phyloP scores from a whole-genome alignment of 2,797 vertebrate species.

The Catharus ustulatus region DNA sequence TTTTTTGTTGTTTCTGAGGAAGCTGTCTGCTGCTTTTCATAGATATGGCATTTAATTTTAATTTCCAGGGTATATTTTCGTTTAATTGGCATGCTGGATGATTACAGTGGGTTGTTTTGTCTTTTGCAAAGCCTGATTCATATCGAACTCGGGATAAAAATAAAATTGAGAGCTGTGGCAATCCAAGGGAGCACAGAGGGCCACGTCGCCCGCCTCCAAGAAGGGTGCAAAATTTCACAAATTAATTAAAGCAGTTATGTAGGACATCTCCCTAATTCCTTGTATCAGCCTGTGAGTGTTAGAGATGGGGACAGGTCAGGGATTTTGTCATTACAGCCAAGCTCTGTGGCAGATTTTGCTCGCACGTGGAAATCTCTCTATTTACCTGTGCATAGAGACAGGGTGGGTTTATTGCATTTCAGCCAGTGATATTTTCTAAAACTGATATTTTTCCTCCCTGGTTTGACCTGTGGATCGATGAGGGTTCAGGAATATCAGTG shows the following conservation, averaged over 20 bases:
- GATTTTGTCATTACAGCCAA: neutral
- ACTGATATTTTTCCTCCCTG: neutral
- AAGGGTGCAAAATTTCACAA: neutral
- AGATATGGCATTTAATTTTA: constrained; percentile 71
- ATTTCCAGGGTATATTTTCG: constrained; percentile 70
- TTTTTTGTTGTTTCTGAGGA: constrained; percentile 43
- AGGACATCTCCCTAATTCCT: constrained; percentile 12
- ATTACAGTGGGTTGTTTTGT: constrained; percentile 59
- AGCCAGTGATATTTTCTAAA: neutral
- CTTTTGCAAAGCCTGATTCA: constrained; percentile 61
- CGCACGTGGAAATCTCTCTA: rapidly evolving
- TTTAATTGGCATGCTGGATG: constrained; percentile 67
- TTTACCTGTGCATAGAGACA: neutral
- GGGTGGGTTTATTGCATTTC: neutral
- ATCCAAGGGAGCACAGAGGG: constrained; percentile 14
- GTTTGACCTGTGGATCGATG: neutral
- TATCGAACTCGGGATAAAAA: constrained; percentile 56
- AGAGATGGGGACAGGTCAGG: neutral
- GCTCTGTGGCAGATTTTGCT: neutral
- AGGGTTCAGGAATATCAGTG: neutral
- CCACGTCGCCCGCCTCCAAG: neutral
- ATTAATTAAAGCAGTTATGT: constrained; percentile 3
- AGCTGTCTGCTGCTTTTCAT: constrained; percentile 65
- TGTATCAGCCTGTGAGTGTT: neutral
- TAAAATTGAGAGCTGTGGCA: constrained; percentile 47